phyloP scores from a whole-genome alignment of 2,797 vertebrate genomes.

The Decapterus maruadsi region DNA sequence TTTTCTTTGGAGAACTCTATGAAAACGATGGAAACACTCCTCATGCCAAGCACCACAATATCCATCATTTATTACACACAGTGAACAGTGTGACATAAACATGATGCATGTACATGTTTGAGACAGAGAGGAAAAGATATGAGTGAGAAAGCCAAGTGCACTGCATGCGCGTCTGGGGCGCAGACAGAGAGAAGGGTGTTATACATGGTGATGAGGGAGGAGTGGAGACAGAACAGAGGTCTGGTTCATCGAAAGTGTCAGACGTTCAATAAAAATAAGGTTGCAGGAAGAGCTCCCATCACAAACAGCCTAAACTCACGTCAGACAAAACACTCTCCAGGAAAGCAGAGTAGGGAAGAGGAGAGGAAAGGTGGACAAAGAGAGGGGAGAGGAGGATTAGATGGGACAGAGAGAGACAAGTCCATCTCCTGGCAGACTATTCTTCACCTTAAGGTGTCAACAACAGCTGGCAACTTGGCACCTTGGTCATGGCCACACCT shows the following conservation, averaged over 20 bases:
- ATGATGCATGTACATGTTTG: conserved; percentile 30
- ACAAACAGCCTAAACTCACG: conserved; percentile 57
- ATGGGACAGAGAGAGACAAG: conserved; percentile 61
- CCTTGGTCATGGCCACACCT: conserved; percentile 63
- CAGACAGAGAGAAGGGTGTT: conserved; percentile 22
- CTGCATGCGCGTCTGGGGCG: not conserved
- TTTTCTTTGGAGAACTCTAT: conserved; percentile 48
- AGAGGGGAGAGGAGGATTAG: conserved; percentile 44
- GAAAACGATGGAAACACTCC: conserved; percentile 31
- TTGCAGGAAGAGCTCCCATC: conserved; percentile 50
- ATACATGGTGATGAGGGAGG: conserved; percentile 50
- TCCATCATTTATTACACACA: conserved; percentile 17
- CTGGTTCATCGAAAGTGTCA: conserved; percentile 69
- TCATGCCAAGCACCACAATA: conserved; percentile 15
- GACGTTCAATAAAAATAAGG: conserved; percentile 71
- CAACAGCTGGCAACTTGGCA: conserved; percentile 69
- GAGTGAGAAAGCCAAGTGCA: conserved; percentile 18
- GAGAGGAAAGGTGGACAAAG: conserved; percentile 2
- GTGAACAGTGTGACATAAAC: conserved; percentile 36
- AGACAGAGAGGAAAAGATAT: conserved; percentile 21
- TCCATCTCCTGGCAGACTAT: conserved; percentile 58
- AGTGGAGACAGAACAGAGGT: conserved; percentile 35
- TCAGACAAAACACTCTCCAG: conserved; percentile 56
- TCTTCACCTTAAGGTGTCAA: conserved; percentile 73
- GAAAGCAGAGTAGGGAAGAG: conserved; percentile 28